Base-by-base conservation (phyloP, 2,797 vertebrate genomes). In the Sebastolobus altivelis region DNA sequence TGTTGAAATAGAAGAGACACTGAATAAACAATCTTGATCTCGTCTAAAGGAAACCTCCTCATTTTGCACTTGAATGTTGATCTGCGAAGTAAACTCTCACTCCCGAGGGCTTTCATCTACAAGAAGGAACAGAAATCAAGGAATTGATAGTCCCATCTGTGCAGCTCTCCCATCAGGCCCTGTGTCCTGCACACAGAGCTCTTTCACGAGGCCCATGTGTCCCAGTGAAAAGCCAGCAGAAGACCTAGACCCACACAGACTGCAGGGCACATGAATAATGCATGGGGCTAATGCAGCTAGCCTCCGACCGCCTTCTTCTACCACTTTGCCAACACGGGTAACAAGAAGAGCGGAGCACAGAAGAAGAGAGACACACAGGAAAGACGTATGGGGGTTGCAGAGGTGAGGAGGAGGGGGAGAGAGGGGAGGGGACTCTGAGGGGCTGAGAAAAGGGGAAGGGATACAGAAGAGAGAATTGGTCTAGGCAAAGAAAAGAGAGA, bases 181-280 rank as follows among this genome's bases (percentile, higher is more conserved):
- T 80, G 72, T 77, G 74, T 89, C 86, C 86, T 29, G 20, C 77
- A 79, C 88, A 89, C 71, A 79, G 84, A 88, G 82, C 85, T 91
- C 81, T 75, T 89, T 89, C 84, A 84, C 70, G 0, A 65, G 88
- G 86, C 83, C 88, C 65, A 35, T 82, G 81, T 81, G 68, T 82
- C 88, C 88, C 79, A 75, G 75, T 74, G 52, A 88, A 79, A 85
- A 82, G 87, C 69, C 82, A 88, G 86, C 77, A 83, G 79, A 92
- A 86, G 91, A 90, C 93, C 83, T 81, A 87, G 90, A 92, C 90
- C 88, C 85, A 81, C 77, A 86, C 83, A 89, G 85, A 94, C 93
- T 93, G 94, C 93, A 89, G 92, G 90, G 79, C 74, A 87, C 86
- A 95, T 96, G 93, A 95, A 96, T 96, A 95, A 96, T 95, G 88